Conservation (phyloP, 2,113 vertebrate genomes). For the Bombycilla garrulus region DNA sequence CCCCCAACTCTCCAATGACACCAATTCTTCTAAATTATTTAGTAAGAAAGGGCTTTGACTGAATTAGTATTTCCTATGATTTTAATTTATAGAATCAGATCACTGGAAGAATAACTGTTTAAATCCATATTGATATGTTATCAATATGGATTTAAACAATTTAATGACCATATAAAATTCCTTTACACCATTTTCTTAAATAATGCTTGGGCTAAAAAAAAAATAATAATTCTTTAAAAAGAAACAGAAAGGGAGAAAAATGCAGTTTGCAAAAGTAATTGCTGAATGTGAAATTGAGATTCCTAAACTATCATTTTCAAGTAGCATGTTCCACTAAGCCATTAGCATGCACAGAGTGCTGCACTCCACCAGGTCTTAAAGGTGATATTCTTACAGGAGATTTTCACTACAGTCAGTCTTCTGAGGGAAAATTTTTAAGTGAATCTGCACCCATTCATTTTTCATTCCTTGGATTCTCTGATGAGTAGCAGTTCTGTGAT, state of each 20-base stretch:
- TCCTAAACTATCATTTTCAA: neutral
- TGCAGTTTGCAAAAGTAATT: neutral
- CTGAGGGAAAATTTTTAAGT: neutral
- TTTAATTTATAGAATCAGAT: neutral
- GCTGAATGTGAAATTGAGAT: neutral
- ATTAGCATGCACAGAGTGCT: neutral
- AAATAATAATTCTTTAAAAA: neutral
- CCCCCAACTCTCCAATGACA: neutral
- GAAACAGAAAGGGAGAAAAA: neutral
- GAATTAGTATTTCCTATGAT: neutral
- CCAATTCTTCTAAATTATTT: neutral
- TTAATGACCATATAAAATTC: neutral
- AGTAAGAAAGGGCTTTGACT: neutral
- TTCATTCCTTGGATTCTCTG: neutral
- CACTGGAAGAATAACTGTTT: neutral
- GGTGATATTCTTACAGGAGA: neutral
- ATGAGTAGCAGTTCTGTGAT: neutral
- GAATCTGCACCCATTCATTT: neutral
- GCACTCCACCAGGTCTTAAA: neutral
- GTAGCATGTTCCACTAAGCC: neutral
- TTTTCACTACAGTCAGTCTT: neutral
- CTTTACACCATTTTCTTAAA: neutral
- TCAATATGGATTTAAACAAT: neutral
- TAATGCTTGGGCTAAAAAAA: neutral
- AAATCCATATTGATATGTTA: neutral